Base-by-base conservation (phyloP, 2,113 vertebrate genomes). In the Pao palembangensis region DNA sequence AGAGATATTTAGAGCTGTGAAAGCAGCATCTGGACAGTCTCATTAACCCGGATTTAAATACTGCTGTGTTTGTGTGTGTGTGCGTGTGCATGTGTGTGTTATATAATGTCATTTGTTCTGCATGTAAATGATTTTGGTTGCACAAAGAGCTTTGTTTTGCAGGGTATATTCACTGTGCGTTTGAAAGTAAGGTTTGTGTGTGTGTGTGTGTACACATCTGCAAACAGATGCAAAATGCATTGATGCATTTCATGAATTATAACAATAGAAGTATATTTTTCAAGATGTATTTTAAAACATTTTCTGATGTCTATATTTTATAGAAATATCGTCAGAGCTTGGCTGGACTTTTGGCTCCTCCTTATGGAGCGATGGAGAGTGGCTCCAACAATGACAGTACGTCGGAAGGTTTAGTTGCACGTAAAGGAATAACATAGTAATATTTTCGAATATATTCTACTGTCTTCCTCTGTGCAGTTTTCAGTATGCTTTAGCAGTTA, bases 281-380 rank as follows among this genome's bases (percentile, higher is more conserved):
- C 2, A 6, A n/a, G 14, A 46, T 46, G 14, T 17, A 17, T 46
- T 17, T n/a, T 6, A 17, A 15, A 46, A n/a, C 17, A 7, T 5
- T 28, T 15, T 52, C 21, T 17, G 49, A 21, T 23, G 49, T 51
- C 18, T 21, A 3, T 25, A 5, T 31, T 34, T 86, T 92, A 72
- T 86, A 99, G 97, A 98, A 98, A 90, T 97, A 95, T 76, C 96
- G 96, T 71, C 97, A 98, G 79, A 97, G 94, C 79, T 94, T 99
- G 92, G 96, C 97, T 82, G 94, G 93, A 85, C 93, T 98, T 58
- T 91, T 99, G 82, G 95, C 95, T 80, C 97, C 97, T 89, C 97
- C 97, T 71, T 99, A 98, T 92, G 96, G 96, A 90, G 94, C 94
- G 82, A 98, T 98, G 94, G 97, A 99, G 92, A 96, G 94, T 53